Conservation (phyloP, 2,113 vertebrate species). For the Antechinus stuartii region DNA sequence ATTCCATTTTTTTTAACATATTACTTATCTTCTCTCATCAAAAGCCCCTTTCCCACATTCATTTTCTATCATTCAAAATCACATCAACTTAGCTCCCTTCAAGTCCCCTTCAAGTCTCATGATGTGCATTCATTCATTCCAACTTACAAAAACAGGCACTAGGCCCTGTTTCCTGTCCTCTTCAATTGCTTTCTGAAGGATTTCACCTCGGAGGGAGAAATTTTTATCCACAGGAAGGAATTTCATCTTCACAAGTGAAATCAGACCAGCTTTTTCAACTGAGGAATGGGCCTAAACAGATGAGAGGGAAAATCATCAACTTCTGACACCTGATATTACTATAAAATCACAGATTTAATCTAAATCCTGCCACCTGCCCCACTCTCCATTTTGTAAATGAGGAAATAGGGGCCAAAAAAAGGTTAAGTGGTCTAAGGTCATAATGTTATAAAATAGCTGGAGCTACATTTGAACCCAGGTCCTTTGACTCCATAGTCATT, state of each 20-base stretch:
- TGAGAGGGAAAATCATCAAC: neutral
- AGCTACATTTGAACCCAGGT: neutral
- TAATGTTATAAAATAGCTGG: neutral
- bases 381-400: neutral
- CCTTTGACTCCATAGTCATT: neutral
- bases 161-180: slow-evolving; percentile 91
- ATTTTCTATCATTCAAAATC: neutral
- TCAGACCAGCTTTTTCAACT: slow-evolving; percentile 95
- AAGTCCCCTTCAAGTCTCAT: neutral
- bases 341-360: neutral
- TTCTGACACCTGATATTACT: neutral
- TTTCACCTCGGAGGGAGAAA: slow-evolving; percentile 92
- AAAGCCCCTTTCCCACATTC: slow-evolving; percentile 9
- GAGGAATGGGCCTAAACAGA: slow-evolving; percentile 95
- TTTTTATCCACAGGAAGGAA: slow-evolving; percentile 93
- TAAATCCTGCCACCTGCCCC: neutral
- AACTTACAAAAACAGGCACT: slow-evolving; percentile 94
- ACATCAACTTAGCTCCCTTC: neutral
- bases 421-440: neutral
- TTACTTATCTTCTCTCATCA: slow-evolving; percentile 13
- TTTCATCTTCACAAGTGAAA: slow-evolving; percentile 94
- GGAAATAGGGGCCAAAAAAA: neutral
- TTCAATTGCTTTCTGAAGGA: slow-evolving; percentile 89
- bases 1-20: neutral
- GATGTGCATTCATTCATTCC: neutral